Base-by-base conservation (phyloP, 2,797 vertebrate genomes). In the Lindbergichthys nudifrons region DNA sequence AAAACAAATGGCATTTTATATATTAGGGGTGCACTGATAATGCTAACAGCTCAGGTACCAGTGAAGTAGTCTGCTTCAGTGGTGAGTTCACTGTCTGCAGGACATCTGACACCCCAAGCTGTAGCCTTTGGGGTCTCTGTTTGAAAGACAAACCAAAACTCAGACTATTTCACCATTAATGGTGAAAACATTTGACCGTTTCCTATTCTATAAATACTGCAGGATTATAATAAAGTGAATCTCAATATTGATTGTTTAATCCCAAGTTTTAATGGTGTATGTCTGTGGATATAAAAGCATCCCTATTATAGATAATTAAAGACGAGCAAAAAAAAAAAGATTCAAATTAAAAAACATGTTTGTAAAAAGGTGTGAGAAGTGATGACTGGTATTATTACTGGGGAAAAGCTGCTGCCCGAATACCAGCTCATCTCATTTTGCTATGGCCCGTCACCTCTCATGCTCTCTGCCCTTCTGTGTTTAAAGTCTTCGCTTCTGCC, bases 371-470 rank as follows among this genome's bases (percentile, higher is more conserved):
- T 81, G 73, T 79, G 73, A 83, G 73, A 83, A 67, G 73, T 80
- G 82, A 88, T 65, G 50, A 85, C 75, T 89, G 80, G 73, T 76
- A 92, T 94, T 95, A 95, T 95, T 95, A 94, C 93, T 94, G 86
- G 79, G 86, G 75, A 87, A 77, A 89, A 88, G 88, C 87, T 85
- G 90, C 88, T 85, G 84, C 80, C 72, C 70, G 66, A 75, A 74
- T 74, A 79, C 73, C 81, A 83, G 83, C 83, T 77, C 72, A 74
- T 86, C 71, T 89, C 58, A 68, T 80, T 75, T 82, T 77, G 60
- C 79, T 70, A 71, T 59, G 75, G 45, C 68, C 73, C 23, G 45
- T 70, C 46, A 69, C 61, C 46, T 64, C 80, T 73, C 70, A 75
- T 77, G 75, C 59, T 66, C 68, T 65, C 52, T 63, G 53, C 70